Base-by-base conservation (phyloP, 2,888 invertebrate species). In the Acronicta aceris region DNA sequence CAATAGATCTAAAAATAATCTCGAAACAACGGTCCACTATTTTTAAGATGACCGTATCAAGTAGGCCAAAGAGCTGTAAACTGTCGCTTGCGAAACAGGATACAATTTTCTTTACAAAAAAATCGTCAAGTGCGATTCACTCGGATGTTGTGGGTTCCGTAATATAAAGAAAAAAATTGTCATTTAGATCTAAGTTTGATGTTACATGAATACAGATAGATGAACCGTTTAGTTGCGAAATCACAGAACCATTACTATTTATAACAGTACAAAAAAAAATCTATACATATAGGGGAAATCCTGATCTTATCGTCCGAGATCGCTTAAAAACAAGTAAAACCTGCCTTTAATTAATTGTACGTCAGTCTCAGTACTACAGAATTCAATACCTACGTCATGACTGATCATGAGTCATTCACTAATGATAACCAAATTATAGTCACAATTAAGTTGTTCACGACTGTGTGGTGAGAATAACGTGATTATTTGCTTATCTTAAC, bases 31-130 rank as follows among this genome's bases (percentile, higher is more conserved):
- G 49, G 50, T 59, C 42, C 8, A 48, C 36, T 49, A 52, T 61
- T 58, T 67, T 59, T 50, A 43, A 57, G 45, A 55, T 45, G 51
- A 76, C 68, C 68, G 63, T 55, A 56, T 55, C 69, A 65, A 60
- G 61, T 69, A n/a, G 74, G 62, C 30, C 62, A 55, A 43, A 49
- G 17, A 69, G 53, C 69, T 60, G 77, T 61, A 64, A 60, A 72
- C 51, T 56, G 17, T 53, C 47, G 46, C 40, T 52, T 12, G 33
- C 45, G 53, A 69, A 73, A 62, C 65, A 69, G 77, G 77, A 73
- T 62, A 52, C 36, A 46, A 50, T 30, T 27, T 41, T 27, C 21
- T 16, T 59, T 21, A 2, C 5, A 47, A 47, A 47, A 56, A 63
- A 43, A 38, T 15, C 4, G 10, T 36, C 36, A 36, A 13, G 36